Percentiles rank a stretch among this genome's conserved stretches.
phyloP scores from a whole-genome alignment of 1,140 invertebrate species.

The Drosophila leontia region DNA sequence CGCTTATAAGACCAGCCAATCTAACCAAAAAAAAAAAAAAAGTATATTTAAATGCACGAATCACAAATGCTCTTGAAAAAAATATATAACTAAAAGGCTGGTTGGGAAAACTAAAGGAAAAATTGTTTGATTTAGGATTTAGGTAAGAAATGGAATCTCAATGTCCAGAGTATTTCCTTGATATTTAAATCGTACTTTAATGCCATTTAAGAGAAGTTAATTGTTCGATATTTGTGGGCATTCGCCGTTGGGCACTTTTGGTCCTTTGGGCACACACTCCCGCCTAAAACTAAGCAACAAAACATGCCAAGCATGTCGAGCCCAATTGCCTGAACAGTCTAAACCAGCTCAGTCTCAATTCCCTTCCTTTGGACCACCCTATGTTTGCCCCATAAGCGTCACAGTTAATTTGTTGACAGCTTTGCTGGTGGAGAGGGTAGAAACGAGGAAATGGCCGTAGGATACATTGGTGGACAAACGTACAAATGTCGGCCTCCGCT shows the following conservation, averaged over 20 bases:
- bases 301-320: conserved; percentile 68
- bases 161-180: neutral
- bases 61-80: conserved; percentile 15
- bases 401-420: conserved; percentile 82
- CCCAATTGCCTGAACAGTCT: conserved; percentile 37
- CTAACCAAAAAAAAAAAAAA: conserved; percentile 12
- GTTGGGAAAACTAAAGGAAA: neutral
- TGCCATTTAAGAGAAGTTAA: conserved; percentile 57
- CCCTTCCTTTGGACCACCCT: neutral
- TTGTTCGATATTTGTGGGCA: conserved; percentile 71
- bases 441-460: conserved; percentile 26
- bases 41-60: conserved; percentile 1
- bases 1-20: conserved; percentile 64
- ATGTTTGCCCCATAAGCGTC: conserved; percentile 55
- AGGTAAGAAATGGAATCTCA: neutral
- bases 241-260: conserved; percentile 55
- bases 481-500: conserved; percentile 49
- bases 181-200: conserved; percentile 57
- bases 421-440: conserved; percentile 40
- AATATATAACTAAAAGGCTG: neutral
- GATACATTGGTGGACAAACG: conserved; percentile 47
- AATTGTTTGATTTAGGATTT: too few species aligned
- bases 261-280: conserved; percentile 65
- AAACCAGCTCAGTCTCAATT: conserved; percentile 18
- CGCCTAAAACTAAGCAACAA: conserved; percentile 62